Evolutionary conservation across 2,797 vertebrate genomes (phyloP).

Genomic region (Naso thynnoides): DNA sequence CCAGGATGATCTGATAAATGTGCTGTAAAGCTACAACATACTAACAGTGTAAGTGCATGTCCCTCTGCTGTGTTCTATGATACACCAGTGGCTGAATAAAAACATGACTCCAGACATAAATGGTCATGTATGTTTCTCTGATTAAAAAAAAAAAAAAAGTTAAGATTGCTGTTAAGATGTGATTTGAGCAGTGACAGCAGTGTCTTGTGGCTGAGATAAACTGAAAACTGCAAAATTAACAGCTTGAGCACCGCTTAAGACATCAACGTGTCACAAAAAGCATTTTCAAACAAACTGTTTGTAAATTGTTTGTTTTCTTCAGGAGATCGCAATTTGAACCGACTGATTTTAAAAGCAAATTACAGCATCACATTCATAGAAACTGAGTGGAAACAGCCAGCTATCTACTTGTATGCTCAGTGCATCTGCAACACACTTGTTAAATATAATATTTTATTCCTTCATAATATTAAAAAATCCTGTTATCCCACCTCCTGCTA

Average conservation of each 20-base stretch:
- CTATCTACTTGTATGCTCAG: neutral
- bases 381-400: too few species aligned
- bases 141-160: neutral
- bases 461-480: neutral
- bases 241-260: neutral
- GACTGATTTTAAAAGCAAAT: neutral
- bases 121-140: neutral
- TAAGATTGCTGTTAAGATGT: neutral
- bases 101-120: neutral
- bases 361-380: neutral
- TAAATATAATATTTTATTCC: neutral
- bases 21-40: neutral
- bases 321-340: neutral
- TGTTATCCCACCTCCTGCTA: neutral
- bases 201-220: neutral
- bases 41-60: neutral
- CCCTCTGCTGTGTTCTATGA: neutral
- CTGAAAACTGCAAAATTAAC: neutral
- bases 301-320: neutral
- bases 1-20: neutral
- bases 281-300: neutral
- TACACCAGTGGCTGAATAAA: neutral
- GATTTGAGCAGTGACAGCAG: neutral
- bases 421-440: conserved; percentile 1
- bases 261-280: neutral